Evolutionary conservation across 2,113 vertebrate species (phyloP), one percentile per base, ranked within the genome.

Genomic region (Zingel zingel): DNA sequence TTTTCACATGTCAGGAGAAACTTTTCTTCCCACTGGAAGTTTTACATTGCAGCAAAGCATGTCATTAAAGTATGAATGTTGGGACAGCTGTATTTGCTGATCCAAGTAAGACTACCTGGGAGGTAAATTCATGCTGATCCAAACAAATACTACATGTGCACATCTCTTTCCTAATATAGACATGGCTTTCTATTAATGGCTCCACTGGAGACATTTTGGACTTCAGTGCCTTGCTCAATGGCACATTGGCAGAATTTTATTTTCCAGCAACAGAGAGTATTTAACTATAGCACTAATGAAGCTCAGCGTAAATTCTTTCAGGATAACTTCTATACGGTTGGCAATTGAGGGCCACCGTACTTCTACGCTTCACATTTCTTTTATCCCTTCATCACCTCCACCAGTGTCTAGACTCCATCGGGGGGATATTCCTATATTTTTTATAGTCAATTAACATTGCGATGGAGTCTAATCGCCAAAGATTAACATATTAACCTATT

Each of bases 21-120:
- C 27, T 27, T 2, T 27, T 47, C 45, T 69, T 82, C 78, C 80
- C 54, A 58, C 64, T 61, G 69, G 58, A 71, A 53, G 51, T 66
- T 86, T 74, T 23, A 58, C 39, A 61, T 70, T 72, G 45, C 68
- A 71, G 79, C 75, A 73, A 79, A 74, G 67, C 69, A 59, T 27
- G 6, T 77, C 74, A 77, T 64, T 89, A 84, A 87, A 84, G 63
- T 68, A 66, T 82, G 74, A 80, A 69, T 71, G 53, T 62, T 80
- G 59, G 73, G 72, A 50, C 72, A 73, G 72, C 73, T 84, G 48
- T 59, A 39, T 71, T 74, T 85, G 81, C 79, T 76, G 81, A 81
- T 84, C 79, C 77, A 68, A 54, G 57, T 27, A 25, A 14, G 23
- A 27, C 33, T 78, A 79, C 76, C 71, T 76, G 61, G 56, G 53